phyloP scores from a whole-genome alignment of 2,888 invertebrate species.

The Cordylochernes scorpioides region DNA sequence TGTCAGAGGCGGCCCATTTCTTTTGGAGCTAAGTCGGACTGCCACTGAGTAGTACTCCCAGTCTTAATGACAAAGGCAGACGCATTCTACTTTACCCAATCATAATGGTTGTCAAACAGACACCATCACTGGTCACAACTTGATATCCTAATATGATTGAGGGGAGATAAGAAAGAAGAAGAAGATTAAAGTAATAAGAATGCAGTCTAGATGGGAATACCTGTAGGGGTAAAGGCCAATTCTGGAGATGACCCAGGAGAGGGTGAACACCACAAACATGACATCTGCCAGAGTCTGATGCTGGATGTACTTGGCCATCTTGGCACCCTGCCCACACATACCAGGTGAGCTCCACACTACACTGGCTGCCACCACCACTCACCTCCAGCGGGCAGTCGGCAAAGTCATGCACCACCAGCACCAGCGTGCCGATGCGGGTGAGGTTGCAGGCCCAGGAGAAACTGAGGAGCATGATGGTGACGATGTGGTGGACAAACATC shows the following conservation, averaged over 20 bases:
- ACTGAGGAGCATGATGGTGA: conserved; percentile 60
- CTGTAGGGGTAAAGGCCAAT: conserved; percentile 52
- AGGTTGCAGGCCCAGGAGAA: conserved; percentile 88
- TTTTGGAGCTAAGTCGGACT: too few species aligned
- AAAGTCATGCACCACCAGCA: conserved; percentile 58
- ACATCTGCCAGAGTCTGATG: conserved; percentile 62
- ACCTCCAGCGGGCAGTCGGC: conserved; percentile 71
- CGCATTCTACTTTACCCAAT: too few species aligned
- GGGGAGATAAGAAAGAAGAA: too few species aligned
- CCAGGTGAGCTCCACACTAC: background rate
- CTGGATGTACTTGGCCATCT: conserved; percentile 73
- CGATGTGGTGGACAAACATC: conserved; percentile 91
- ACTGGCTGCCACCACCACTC: conserved; percentile 14
- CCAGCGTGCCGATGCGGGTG: conserved; percentile 60
- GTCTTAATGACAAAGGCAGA: too few species aligned
- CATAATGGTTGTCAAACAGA: too few species aligned
- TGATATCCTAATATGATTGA: too few species aligned
- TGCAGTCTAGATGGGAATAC: too few species aligned
- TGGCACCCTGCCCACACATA: conserved; percentile 39
- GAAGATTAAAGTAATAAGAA: too few species aligned
- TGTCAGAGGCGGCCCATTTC: too few species aligned
- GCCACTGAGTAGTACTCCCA: too few species aligned
- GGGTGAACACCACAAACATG: conserved; percentile 60
- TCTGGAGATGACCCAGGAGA: conserved; percentile 72
- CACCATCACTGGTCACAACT: too few species aligned